A percentile compares a stretch with the other conserved stretches of the same genome.
phyloP scores from a whole-genome alignment of 2,888 invertebrate genomes.

The Erebia ligea region DNA sequence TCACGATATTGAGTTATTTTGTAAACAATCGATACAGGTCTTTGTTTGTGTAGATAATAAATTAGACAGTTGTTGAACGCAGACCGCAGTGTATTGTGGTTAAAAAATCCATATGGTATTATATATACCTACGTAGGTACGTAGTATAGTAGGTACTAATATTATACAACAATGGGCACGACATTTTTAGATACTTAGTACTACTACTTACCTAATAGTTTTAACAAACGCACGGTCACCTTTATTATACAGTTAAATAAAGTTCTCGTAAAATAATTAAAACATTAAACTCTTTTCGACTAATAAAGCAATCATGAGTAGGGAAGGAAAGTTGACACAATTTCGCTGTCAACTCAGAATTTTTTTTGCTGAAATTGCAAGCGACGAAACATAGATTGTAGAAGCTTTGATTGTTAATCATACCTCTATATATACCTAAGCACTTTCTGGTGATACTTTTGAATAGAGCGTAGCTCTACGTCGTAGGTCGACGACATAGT shows the following conservation, averaged over 20 bases:
- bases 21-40: slow-evolving; percentile 28
- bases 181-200: not conserved
- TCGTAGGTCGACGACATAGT: not conserved
- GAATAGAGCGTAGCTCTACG: not conserved
- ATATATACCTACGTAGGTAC: not conserved
- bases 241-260: not conserved
- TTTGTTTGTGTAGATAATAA: slow-evolving; percentile 24
- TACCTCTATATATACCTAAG: not conserved
- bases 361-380: not conserved
- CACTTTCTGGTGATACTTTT: not conserved
- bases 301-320: too few species aligned
- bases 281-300: too few species aligned
- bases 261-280: not conserved
- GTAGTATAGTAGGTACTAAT: not conserved
- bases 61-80: not conserved
- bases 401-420: not conserved
- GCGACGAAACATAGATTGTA: not conserved
- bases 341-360: too few species aligned
- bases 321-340: too few species aligned
- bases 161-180: not conserved
- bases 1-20: slow-evolving; percentile 39
- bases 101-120: not conserved
- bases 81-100: not conserved
- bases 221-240: not conserved
- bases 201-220: not conserved